Base-by-base conservation (phyloP, 37 sponge, comb jelly and placozoan genomes). In the Chondrosia reniformis region DNA sequence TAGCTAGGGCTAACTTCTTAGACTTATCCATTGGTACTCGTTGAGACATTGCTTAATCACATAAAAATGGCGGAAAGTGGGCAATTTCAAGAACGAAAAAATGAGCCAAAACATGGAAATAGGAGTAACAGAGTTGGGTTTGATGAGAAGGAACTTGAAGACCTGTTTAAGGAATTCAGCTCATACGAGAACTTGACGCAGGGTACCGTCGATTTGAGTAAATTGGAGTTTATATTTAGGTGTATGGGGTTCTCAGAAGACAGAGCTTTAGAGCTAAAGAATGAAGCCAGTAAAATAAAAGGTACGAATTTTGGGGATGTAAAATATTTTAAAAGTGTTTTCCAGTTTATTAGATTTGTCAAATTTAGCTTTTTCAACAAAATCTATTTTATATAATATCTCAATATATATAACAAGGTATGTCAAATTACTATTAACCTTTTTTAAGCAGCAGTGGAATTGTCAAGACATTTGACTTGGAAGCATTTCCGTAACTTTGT, bases 1-100 rank as follows among this genome's bases (percentile, higher is more conserved):
- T 63, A 22, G 81, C 84, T 27, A 66, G 52, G 30, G 89, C 85
- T 0, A 89, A 73, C 73, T 89, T 89, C 55, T 84, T 85, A 7
- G 46, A 76, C 46, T 74, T 89, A 61, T 89, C 89, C 84, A 84
- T 89, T 21, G 15, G 2, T 36, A 13, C 36, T 44, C 1, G 43
- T 59, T 59, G 72, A 40, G n/a, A 24, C 44, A 69, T 69, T 69
- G 72, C 43, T 41, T 44, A 69, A 69, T 56, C 6, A 25, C 43
- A 10, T 43, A 17, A 69, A 69, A 69, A 69, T 69, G 72, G 72
- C 72, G 15, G 72, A 9, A 6, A 59, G n/a, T 25, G 61, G n/a
- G 28, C 61, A 59, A 13, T 59, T 59, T 13, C 30, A 30, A 5
- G 61, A 30, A 6, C 17, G 7, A 15, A 17, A 69, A 69, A 21